These are phyloP conservation scores for Prionchulus punctatus DNA, from an alignment of 2,888 invertebrate species.

Conservation along the genomic window DNA sequence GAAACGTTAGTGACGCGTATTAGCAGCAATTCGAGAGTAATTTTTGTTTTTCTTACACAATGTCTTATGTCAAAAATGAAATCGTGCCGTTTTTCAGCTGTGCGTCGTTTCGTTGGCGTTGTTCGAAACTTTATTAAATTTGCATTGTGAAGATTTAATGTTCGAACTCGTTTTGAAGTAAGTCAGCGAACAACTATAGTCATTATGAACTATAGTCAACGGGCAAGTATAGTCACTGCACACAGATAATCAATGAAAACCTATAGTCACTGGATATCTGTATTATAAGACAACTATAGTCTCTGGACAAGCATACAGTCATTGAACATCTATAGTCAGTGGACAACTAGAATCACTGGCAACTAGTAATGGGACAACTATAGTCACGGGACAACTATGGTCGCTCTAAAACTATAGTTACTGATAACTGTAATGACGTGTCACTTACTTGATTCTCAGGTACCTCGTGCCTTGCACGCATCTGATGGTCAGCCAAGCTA, in stretches of 20 bases:
- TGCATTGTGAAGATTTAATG: conserved; percentile 92
- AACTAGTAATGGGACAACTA: too few relatives aligned
- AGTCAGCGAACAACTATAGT: conserved; percentile 18
- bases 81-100: conserved; percentile 28
- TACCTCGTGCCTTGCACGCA: conserved; percentile 64
- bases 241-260: too few relatives aligned
- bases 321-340: too few relatives aligned
- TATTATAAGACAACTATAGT: too few relatives aligned
- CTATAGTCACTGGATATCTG: too few relatives aligned
- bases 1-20: conserved; percentile 65
- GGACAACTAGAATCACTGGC: too few relatives aligned
- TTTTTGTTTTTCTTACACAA: conserved; percentile 14
- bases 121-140: conserved; percentile 70
- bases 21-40: conserved; percentile 55
- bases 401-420: too few relatives aligned
- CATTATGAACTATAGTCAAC: too few relatives aligned
- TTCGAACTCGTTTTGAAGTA: conserved; percentile 59
- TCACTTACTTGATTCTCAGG: conserved; percentile 37
- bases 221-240: neutral
- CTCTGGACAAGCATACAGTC: too few relatives aligned
- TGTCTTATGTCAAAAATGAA: neutral
- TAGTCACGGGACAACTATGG: too few relatives aligned
- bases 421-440: conserved; percentile 1
- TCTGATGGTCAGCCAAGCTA: conserved; percentile 60
- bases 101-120: conserved; percentile 74